These are phyloP conservation scores for Ivindomyrus marchei DNA, from an alignment of 2,113 vertebrate species.

Conservation along the genomic window DNA sequence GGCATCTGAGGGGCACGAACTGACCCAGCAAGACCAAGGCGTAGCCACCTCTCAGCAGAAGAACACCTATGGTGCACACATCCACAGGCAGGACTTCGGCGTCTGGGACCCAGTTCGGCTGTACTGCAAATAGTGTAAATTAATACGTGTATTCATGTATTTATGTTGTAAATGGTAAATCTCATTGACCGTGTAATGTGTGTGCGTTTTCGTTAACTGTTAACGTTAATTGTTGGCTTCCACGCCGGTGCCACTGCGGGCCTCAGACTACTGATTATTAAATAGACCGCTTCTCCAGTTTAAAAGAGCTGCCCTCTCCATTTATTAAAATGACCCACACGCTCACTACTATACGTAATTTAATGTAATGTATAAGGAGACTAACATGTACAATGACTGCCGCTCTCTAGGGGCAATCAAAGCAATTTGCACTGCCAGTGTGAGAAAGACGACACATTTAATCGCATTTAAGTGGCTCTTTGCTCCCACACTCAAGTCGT, in stretches of 20 bases:
- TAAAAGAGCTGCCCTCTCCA: neutral
- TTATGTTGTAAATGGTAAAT: neutral
- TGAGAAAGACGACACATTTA: neutral
- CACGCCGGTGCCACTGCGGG: neutral
- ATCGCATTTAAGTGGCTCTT: neutral
- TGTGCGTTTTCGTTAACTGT: neutral
- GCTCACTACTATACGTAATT: neutral
- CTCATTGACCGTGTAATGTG: neutral
- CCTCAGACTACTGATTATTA: neutral
- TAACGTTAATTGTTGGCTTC: neutral
- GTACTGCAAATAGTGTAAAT: no score
- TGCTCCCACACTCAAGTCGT: neutral
- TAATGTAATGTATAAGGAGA: neutral
- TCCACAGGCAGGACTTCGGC: no score
- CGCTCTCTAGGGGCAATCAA: neutral
- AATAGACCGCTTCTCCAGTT: neutral
- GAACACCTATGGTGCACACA: neutral
- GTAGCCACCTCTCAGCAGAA: neutral
- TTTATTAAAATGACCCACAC: neutral
- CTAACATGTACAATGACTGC: neutral
- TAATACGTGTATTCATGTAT: neutral
- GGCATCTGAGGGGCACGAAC: neutral
- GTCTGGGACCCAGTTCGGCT: neutral
- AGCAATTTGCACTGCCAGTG: neutral
- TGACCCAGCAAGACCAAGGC: neutral